Base-by-base conservation (phyloP, 2,113 vertebrate species). In the Cathartes aura region DNA sequence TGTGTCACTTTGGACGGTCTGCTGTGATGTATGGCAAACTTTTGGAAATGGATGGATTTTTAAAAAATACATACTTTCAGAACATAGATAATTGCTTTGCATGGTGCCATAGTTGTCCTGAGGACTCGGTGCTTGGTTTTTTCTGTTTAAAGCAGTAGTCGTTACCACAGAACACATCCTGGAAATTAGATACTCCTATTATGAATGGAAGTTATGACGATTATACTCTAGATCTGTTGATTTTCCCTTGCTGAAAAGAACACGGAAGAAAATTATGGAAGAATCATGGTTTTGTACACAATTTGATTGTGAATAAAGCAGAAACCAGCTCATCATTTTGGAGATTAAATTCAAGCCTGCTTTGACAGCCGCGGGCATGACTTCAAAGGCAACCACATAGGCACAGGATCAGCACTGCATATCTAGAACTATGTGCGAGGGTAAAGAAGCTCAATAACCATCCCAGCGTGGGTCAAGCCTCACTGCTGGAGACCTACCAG, bases 401-500 rank as follows among this genome's bases (percentile, higher is more conserved):
- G 90, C 95, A 87, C 53, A 64, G 89, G 60, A 47, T 40, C 55
- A 75, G 23, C 50, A 45, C 55, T 50, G 22, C 7, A 6, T 5
- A 9, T 50, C 53, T 47, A 58, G 22, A 80, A 50, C 34, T 10
- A 30, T 0, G 4, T 8, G 2, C 2, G 2, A 48, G 36, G 38
- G 13, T 43, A 56, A 74, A 78, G 81, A 10, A 52, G 29, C 52
- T 78, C 73, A 20, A 0, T 7, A 64, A 17, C 15, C 15, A 19
- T 5, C 12, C 52, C 24, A 48, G 43, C 1, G 2, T 9, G 58
- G 43, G 36, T 75, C 42, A 62, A 43, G 19, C 32, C 50, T 47
- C 68, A 15, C 23, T 62, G 22, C 67, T 76, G 42, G 21, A 80
- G 71, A 36, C 8, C 6, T 8, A 11, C 20, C 59, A 82, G 50